These are phyloP conservation scores for Phalacrocorax carbo DNA, from an alignment of 2,113 vertebrate species.

Conservation along the genomic window DNA sequence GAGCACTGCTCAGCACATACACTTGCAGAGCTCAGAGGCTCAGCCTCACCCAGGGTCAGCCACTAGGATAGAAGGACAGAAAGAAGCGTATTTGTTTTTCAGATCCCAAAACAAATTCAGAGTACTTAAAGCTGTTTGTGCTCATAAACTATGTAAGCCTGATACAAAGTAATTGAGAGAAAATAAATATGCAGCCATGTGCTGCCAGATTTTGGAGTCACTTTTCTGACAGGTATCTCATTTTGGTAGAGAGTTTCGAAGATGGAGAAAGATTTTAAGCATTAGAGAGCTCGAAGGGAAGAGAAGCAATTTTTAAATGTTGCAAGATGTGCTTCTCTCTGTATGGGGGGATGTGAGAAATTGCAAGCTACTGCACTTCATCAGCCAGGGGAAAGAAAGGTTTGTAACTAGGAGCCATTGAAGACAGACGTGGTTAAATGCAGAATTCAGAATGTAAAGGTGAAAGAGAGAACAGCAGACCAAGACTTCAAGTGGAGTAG, in stretches of 20 bases:
- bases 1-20: background rate
- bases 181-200: background rate
- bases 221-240: background rate
- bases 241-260: background rate
- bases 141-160: background rate
- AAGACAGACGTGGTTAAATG: background rate
- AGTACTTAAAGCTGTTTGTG: background rate
- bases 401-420: background rate
- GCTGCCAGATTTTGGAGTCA: background rate
- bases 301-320: background rate
- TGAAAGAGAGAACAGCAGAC: background rate
- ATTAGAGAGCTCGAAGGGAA: background rate
- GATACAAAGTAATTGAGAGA: background rate
- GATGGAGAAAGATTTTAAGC: background rate
- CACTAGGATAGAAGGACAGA: background rate
- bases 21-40: background rate
- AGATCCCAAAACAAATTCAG: background rate
- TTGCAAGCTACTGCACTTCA: background rate
- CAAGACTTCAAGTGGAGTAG: background rate
- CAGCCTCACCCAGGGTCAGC: background rate
- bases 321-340: background rate
- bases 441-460: background rate
- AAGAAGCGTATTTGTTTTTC: background rate
- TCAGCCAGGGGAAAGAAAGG: background rate
- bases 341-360: background rate